Evolutionary conservation across 1,140 invertebrate genomes (phyloP), one percentile per base, ranked within the genome.

Genomic region (Campoletis sonorensis): DNA sequence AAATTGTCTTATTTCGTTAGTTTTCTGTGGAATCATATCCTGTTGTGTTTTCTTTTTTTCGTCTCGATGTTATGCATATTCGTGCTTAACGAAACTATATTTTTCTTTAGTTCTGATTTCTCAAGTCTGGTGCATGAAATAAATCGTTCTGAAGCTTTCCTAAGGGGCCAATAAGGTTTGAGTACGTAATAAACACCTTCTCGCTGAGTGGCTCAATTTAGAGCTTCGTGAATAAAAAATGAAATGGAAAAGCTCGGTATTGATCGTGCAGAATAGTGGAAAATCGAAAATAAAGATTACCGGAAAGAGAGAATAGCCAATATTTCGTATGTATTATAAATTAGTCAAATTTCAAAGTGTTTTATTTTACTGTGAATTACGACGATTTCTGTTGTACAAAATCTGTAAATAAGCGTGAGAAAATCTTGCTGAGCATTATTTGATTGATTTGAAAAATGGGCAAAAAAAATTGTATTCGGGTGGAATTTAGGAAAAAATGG

Each of bases 101-200:
- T n/a, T 0, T 18, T 54, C 18, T 54, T 54, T n/a, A 16, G 18
- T n/a, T 1, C n/a, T 54, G 16, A 54, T 54, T 54, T 54, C 16
- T 54, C 16, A 4, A n/a, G n/a, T 54, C 51, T 54, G 51, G 16
- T 54, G n/a, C 51, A 11, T 54, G n/a, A 54, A 54, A n/a, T 54
- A 8, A 18, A 54, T n/a, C n/a, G 51, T n/a, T 54, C n/a, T 21
- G 18, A n/a, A 54, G 51, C 51, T 54, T 11, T 54, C 51, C 40
- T 45, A n/a, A 21, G 51, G 51, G 51, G 16, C 51, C 51, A 54
- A 54, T 54, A 54, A 21, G 0, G 18, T 54, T 21, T n/a, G 18
- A 54, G 51, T 54, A 54, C 51, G 51, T n/a, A 54, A 54, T 54
- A 54, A 54, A 54, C 51, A 54, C 51, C 51, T 54, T 54, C 51